Conservation (phyloP, 1,140 invertebrate species). For the Pissodes strobi region DNA sequence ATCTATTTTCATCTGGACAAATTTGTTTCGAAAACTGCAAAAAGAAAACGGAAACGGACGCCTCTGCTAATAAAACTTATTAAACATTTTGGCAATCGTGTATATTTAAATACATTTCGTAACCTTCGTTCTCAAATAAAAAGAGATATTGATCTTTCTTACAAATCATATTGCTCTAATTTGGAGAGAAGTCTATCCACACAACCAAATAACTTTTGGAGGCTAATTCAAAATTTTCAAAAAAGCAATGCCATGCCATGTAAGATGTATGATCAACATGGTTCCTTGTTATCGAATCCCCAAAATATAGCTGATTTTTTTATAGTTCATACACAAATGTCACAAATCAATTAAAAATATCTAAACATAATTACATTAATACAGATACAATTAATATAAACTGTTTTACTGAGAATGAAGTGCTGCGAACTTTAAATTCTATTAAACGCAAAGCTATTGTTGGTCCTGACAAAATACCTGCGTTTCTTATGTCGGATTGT, state of each 20-base stretch:
- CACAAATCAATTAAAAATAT: too few species aligned
- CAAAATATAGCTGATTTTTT: too few species aligned
- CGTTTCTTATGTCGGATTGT: neutral
- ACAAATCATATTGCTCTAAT: too few species aligned
- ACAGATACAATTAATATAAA: neutral
- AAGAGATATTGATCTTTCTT: neutral
- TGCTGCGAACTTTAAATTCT: too few species aligned
- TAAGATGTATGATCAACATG: too few species aligned
- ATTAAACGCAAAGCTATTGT: neutral
- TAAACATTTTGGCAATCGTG: too few species aligned
- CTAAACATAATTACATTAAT: neutral
- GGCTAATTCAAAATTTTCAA: too few species aligned
- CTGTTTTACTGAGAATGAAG: neutral
- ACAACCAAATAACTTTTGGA: neutral
- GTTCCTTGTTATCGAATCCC: too few species aligned
- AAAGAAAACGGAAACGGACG: neutral
- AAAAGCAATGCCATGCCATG: neutral
- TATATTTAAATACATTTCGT: neutral
- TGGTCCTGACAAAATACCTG: neutral
- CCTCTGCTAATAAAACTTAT: neutral
- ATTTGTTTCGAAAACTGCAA: neutral
- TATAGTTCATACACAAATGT: neutral
- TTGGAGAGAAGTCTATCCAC: too few species aligned
- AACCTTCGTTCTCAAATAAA: neutral
- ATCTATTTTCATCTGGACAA: neutral